Evolutionary conservation across 1,140 invertebrate genomes (phyloP), one percentile per base, ranked within the genome.

Genomic region (Cardiocondyla obscurior): DNA sequence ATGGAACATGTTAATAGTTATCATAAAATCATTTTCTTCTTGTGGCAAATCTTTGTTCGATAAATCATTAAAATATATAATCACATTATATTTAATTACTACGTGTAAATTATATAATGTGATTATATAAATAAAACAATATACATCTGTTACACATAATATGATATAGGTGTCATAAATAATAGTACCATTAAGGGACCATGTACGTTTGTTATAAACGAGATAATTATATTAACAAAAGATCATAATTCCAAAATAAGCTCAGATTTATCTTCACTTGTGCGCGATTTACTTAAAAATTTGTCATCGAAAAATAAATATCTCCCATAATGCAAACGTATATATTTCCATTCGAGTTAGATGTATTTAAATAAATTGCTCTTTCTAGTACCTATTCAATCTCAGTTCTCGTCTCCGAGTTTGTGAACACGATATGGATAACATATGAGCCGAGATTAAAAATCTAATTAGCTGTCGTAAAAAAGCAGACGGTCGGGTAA

Each of bases 231-330:
- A 77, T 7, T 58, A 60, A 28, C n/a, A 49, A 76, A 74, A 58
- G 3, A 67, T 74, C 42, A 55, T 55, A 60, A 57, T 85, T 74
- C 6, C 10, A 30, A 77, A 57, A 19, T 36, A 81, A 82, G 12
- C 10, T 55, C 33, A 33, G 4, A 53, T 74, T 33, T 39, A 60
- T 36, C 12, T 51, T 67, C 22, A 79, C 22, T 77, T 19, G 74
- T 25, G 33, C 33, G 16, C 3, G 12, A 39, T 51, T 77, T 2
- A 67, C 33, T 79, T 42, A 67, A 69, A 79, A 69, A 67, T 69
- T 67, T 67, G 4, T 77, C 36, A 16, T 79, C 46, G 12, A 74
- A 79, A 79, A 79, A 79, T 79, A 79, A 79, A 69, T 79, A 79
- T 69, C 69, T 69, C 46, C 49, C 30, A 3, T 39, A 39, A 53